These are phyloP conservation scores for Sinohyriopsis cumingii DNA, from an alignment of 2,888 invertebrate species.

Conservation along the genomic window DNA sequence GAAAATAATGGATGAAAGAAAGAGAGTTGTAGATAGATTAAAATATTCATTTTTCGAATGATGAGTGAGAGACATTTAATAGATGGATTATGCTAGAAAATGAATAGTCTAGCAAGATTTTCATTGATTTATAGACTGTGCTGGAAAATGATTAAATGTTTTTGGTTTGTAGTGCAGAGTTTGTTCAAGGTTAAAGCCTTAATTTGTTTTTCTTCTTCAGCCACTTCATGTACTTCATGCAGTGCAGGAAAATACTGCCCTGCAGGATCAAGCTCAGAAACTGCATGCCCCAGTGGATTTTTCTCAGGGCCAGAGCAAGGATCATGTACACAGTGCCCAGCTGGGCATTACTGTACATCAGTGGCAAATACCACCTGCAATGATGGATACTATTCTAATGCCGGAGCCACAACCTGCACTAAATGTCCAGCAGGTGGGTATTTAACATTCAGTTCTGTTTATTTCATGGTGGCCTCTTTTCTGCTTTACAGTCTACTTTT, in stretches of 20 bases:
- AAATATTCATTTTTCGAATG: no score
- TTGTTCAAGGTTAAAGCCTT: no score
- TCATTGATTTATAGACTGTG: no score
- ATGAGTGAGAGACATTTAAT: no score
- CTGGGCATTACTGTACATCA: slow-evolving; percentile 50
- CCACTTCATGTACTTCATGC: slow-evolving; percentile 48
- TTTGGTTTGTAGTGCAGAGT: no score
- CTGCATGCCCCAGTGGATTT: slow-evolving; percentile 48
- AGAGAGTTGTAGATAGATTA: no score
- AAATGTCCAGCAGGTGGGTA: slow-evolving; percentile 54
- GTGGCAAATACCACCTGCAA: slow-evolving; percentile 47
- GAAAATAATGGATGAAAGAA: no score
- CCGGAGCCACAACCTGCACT: slow-evolving; percentile 42
- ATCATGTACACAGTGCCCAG: slow-evolving; percentile 52
- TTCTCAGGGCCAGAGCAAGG: slow-evolving; percentile 37
- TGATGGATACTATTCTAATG: slow-evolving; percentile 51
- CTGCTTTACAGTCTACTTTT: not conserved
- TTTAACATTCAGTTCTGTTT: no score
- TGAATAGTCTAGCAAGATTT: no score
- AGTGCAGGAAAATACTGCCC: slow-evolving; percentile 59
- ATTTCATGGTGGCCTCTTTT: not conserved
- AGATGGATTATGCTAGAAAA: no score
- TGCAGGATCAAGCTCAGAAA: slow-evolving; percentile 39
- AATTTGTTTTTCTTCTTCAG: slow-evolving; percentile 32
- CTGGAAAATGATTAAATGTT: no score